Conservation (phyloP, 2,888 invertebrate species). For the Apamea anceps region DNA sequence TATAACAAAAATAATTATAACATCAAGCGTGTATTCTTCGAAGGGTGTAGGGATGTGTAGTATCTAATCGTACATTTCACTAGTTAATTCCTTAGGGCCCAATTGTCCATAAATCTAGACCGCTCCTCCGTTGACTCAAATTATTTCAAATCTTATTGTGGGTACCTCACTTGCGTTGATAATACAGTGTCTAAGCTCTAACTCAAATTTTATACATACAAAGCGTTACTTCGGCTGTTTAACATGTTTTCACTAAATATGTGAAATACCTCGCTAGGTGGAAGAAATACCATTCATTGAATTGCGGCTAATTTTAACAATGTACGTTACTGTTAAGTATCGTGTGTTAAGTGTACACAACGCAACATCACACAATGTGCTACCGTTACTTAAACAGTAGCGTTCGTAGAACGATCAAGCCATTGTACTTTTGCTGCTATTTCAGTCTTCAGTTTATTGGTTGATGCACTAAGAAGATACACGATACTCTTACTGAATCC, state of each 20-base stretch:
- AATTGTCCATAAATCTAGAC: not conserved
- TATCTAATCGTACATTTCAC: not conserved
- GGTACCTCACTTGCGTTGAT: not conserved
- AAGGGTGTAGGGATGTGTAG: not conserved
- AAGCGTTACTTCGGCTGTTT: slow-evolving; percentile 60
- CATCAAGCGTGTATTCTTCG: not conserved
- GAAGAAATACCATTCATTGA: slow-evolving; percentile 76
- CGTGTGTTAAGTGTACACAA: slow-evolving; percentile 80
- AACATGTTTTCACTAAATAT: slow-evolving; percentile 75
- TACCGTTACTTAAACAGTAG: slow-evolving; percentile 78
- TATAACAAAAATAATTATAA: not conserved
- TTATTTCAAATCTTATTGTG: not conserved
- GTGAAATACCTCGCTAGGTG: slow-evolving; percentile 69
- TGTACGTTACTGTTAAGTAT: slow-evolving; percentile 78
- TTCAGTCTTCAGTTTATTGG: slow-evolving; percentile 65
- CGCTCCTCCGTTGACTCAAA: not conserved
- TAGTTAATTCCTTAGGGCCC: not conserved
- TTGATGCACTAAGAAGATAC: slow-evolving; percentile 52
- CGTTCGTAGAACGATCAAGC: slow-evolving; percentile 75
- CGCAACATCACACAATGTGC: slow-evolving; percentile 77
- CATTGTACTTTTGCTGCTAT: slow-evolving; percentile 69
- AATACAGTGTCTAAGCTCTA: not conserved
- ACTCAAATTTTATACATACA: slow-evolving; percentile 21
- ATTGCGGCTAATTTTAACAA: slow-evolving; percentile 82
- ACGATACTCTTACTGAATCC: slow-evolving; percentile 24